Evolutionary conservation across 2,888 invertebrate genomes (phyloP).

Genomic region (Lithosia quadra): DNA sequence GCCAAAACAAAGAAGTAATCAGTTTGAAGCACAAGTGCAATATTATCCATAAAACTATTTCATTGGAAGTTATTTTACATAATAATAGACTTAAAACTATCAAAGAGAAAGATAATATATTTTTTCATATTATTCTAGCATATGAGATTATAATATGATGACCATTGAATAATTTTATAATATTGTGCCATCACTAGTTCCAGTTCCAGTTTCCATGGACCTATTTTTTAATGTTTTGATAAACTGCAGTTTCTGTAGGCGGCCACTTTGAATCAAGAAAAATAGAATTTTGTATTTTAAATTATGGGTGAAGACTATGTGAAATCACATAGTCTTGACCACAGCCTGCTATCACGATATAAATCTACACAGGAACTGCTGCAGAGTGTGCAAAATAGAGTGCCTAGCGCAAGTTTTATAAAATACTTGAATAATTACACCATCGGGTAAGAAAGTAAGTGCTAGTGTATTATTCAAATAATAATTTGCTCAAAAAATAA

Average conservation of each 20-base stretch:
- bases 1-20: not conserved
- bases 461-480: no score
- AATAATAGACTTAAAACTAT: no score
- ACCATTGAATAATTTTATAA: not conserved
- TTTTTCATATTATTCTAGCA: not conserved
- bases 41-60: not conserved
- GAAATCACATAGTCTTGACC: no score
- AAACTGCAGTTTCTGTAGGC: not conserved
- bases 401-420: no score
- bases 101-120: not conserved
- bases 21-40: not conserved
- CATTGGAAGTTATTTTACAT: not conserved
- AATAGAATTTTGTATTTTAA: not conserved
- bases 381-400: no score
- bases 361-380: no score
- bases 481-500: no score
- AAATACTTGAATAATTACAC: not conserved
- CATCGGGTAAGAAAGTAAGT: not conserved
- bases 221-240: not conserved
- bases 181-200: not conserved
- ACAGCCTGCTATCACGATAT: no score
- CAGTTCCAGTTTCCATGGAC: not conserved
- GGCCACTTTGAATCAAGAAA: not conserved
- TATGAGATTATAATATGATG: not conserved
- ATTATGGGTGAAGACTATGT: no score